These are phyloP conservation scores for Drosophila arawakana DNA, from an alignment of 1,140 invertebrate species.

Conservation along the genomic window DNA sequence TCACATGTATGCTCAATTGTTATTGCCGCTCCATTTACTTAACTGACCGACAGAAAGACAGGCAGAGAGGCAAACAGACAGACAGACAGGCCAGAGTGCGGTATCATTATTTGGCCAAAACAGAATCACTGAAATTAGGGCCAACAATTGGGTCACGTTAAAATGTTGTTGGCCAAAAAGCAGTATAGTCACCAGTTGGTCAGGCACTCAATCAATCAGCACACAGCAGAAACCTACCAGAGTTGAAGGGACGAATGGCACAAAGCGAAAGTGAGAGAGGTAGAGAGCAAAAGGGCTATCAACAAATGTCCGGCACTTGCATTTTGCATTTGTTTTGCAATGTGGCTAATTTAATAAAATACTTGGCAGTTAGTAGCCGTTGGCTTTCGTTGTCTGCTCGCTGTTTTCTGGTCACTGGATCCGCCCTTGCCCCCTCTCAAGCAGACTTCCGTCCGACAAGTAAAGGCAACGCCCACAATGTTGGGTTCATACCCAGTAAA, in stretches of 20 bases:
- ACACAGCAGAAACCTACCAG: constrained; percentile 22
- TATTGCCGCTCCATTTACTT: constrained; percentile 40
- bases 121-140: constrained; percentile 62
- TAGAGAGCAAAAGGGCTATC: constrained; percentile 17
- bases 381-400: constrained; percentile 30
- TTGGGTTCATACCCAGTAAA: constrained; percentile 8
- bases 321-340: constrained; percentile 44
- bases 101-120: constrained; percentile 56
- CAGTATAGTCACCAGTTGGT: constrained; percentile 16
- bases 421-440: background rate
- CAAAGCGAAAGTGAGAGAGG: background rate
- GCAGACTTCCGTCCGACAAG: background rate
- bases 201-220: constrained; percentile 69
- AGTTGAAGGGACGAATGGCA: background rate
- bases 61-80: background rate
- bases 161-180: constrained; percentile 36
- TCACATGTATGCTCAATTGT: constrained; percentile 41
- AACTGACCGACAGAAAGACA: constrained; percentile 1
- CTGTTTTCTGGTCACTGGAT: constrained; percentile 14
- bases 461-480: constrained; percentile 3
- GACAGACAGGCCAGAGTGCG: constrained; percentile 38
- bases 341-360: constrained; percentile 48
- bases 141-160: constrained; percentile 52
- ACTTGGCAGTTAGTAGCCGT: constrained; percentile 24
- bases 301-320: constrained; percentile 39